These are phyloP conservation scores for Branchinecta sandiegonensis DNA, from an alignment of 2,888 invertebrate genomes.

Conservation along the genomic window DNA sequence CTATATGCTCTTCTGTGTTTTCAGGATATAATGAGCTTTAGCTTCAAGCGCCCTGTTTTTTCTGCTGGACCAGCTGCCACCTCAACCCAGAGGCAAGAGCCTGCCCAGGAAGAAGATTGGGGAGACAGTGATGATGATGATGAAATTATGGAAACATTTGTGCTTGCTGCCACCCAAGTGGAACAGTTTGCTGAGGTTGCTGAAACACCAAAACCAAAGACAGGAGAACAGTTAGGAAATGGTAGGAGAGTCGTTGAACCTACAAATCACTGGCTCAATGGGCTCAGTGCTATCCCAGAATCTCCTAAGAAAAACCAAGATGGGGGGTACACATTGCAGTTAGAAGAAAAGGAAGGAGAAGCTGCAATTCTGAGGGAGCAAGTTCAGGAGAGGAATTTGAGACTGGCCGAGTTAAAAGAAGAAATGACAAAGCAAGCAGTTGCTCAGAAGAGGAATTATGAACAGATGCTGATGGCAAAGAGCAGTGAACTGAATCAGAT, in stretches of 20 bases:
- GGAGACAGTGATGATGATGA: conserved; percentile 7
- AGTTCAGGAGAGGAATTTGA: background rate
- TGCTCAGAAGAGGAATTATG: conserved; percentile 8
- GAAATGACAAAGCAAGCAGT: conserved; percentile 10
- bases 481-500: conserved; percentile 1
- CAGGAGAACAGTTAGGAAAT: background rate
- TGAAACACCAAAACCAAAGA: background rate
- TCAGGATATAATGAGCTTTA: background rate
- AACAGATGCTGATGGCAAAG: conserved; percentile 4
- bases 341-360: conserved; percentile 1
- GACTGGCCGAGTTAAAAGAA: conserved; percentile 12
- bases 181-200: background rate
- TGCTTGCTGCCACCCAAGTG: conserved; percentile 15
- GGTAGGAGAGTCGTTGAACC: background rate
- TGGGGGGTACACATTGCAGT: background rate
- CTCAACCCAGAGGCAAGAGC: background rate
- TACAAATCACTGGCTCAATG: background rate
- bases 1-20: too few relatives aligned
- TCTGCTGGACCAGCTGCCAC: background rate
- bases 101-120: conserved; percentile 5
- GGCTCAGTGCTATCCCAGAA: background rate
- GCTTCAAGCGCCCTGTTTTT: conserved; percentile 6
- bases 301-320: background rate
- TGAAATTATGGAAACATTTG: conserved; percentile 15
- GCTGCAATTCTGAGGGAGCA: background rate